Evolutionary conservation across 2,113 vertebrate genomes (phyloP), one percentile per base, ranked within the genome.

Genomic region (Hoplias malabaricus): DNA sequence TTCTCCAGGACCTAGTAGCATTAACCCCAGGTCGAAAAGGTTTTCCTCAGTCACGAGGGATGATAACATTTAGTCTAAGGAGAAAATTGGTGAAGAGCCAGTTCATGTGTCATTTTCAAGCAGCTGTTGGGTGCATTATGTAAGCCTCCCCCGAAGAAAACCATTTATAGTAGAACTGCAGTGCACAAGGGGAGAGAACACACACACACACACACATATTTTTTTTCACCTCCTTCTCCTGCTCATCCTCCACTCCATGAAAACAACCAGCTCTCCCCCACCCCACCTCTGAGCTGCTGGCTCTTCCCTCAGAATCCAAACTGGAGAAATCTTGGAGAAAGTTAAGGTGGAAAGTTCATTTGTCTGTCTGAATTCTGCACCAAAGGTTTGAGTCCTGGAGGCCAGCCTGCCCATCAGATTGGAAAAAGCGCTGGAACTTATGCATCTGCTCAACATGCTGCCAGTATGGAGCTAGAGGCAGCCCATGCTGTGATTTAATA

Each of bases 41-140:
- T 57, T 33, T 71, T 46, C 69, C 1, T 56, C 59, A 29, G 19
- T 25, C 23, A 25, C 50, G n/a, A 34, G 33, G 13, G 54, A 63
- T 40, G 36, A 75, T 33, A 33, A 25, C 69, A 43, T 83, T 69
- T 73, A 72, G 43, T 76, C 40, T 75, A 61, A 79, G 34, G 31
- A 46, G 69, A 70, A 69, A 68, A 73, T 57, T 77, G 78, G 68
- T 76, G 62, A 11, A 57, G 42, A 62, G 73, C 73, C 77, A 80
- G 81, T 57, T 70, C 57, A 33, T 73, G 57, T 40, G 57, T 43
- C 54, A 40, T 63, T 63, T 31, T 75, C 50, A 62, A 50, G 29
- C 42, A 33, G 46, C 69, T 68, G 53, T 66, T 65, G 50, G 48
- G 42, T 76, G 50, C n/a, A 71, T 78, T 82, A 75, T 79, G 66